phyloP scores from a whole-genome alignment of 2,888 invertebrate genomes.

The Scaptomyza caliginosa region DNA sequence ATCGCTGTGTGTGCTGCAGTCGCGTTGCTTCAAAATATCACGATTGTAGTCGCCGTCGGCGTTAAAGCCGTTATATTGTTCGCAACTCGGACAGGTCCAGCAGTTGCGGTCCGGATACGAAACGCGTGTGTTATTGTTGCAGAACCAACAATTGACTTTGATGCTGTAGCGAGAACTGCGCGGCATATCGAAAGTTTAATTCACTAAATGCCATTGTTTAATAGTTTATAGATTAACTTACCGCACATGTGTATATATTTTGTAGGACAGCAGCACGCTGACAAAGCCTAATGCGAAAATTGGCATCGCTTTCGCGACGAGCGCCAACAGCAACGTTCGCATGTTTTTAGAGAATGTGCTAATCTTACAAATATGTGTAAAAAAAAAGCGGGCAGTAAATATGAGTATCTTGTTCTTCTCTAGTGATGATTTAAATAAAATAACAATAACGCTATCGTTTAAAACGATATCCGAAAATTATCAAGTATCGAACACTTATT shows the following conservation, averaged over 20 bases:
- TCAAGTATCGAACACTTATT: no score
- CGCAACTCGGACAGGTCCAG: slow-evolving; percentile 92
- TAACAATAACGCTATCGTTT: no score
- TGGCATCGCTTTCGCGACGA: slow-evolving; percentile 61
- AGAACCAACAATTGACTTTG: slow-evolving; percentile 95
- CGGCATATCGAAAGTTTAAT: slow-evolving; percentile 24
- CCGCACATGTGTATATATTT: slow-evolving; percentile 72
- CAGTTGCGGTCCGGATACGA: slow-evolving; percentile 88
- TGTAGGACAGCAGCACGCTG: slow-evolving; percentile 51
- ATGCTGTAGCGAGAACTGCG: slow-evolving; percentile 88
- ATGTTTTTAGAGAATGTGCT: not conserved
- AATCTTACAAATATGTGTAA: not conserved
- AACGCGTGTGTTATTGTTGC: slow-evolving; percentile 89
- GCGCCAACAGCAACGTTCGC: slow-evolving; percentile 27
- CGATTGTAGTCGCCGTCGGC: slow-evolving; percentile 90
- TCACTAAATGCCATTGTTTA: slow-evolving; percentile 88
- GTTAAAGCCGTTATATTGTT: slow-evolving; percentile 95
- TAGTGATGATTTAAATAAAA: no score
- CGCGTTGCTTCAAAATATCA: slow-evolving; percentile 86
- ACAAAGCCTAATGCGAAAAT: slow-evolving; percentile 70
- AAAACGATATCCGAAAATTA: no score
- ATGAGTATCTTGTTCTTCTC: no score
- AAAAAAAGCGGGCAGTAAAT: not conserved
- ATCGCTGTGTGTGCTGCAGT: slow-evolving; percentile 16
- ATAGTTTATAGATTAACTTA: slow-evolving; percentile 82